Evolutionary conservation across 2,113 vertebrate genomes (phyloP), one percentile per base, ranked within the genome.

Genomic region (Periophthalmus modestus): DNA sequence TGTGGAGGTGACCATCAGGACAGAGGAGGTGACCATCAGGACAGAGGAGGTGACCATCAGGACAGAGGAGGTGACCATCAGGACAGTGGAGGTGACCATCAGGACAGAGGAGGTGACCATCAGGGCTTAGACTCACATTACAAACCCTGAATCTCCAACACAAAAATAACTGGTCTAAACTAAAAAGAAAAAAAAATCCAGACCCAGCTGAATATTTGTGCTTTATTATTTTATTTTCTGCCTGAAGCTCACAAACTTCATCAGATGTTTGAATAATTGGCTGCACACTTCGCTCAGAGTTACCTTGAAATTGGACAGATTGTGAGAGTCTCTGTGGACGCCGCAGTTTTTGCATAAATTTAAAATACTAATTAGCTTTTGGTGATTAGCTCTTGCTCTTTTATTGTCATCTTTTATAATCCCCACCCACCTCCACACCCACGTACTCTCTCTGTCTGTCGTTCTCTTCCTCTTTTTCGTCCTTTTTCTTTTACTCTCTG

Each of bases 281-380:
- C 68, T 72, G 67, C 85, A 83, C 72, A 82, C 68, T 18, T 10
- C 65, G 2, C 66, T 46, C 67, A 16, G 66, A 84, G 68, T 77
- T 82, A 78, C 79, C 81, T 82, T 83, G 66, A 85, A 89, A 88
- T 84, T 68, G n/a, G 36, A 77, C 74, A 79, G 78, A 85, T 87
- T 87, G 85, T 77, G 71, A 67, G 77, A 82, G 81, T 86, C 84
- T 86, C 79, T 69, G 43, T 81, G 78, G 87, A 84, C 68, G 67
- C 28, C 46, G 71, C 74, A 81, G 66, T 48, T 74, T 81, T 18
- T 84, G 86, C 87, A 90, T 89, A 84, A 71, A 88, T 89, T 71
- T 82, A 74, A 87, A 91, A 91, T 84, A 74, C 83, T 88, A 90
- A 92, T 90, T 86, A 89, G 80, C 66, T 77, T 79, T 85, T 84